Percentiles rank a stretch among this genome's conserved stretches.
phyloP scores from a whole-genome alignment of 2,888 invertebrate species.

The Calameuta filiformis region DNA sequence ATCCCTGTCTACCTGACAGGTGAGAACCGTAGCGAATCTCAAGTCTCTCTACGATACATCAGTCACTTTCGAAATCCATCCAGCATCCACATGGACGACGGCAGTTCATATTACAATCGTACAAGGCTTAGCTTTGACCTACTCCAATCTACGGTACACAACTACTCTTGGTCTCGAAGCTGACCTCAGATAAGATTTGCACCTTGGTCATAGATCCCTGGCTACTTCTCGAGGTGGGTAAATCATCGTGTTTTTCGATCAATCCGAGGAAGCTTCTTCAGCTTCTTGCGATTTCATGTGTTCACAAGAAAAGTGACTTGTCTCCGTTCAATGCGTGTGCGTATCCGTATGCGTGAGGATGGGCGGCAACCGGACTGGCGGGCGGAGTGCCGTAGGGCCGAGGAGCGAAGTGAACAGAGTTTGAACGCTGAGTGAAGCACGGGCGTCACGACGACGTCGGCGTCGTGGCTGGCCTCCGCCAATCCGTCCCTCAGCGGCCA shows the following conservation, averaged over 20 bases:
- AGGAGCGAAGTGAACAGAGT: slow-evolving; percentile 14
- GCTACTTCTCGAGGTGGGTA: not conserved
- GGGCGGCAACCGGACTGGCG: slow-evolving; percentile 16
- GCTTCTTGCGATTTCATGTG: not conserved
- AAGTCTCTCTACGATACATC: not conserved
- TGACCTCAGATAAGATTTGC: too few species aligned
- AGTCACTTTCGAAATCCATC: not conserved
- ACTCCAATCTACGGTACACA: not conserved
- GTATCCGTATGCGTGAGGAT: slow-evolving; percentile 3
- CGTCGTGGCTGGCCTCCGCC: slow-evolving; percentile 70
- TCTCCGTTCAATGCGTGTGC: not conserved
- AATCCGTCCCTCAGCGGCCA: slow-evolving; percentile 75
- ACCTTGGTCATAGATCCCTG: not conserved
- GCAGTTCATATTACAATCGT: not conserved
- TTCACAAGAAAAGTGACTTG: not conserved
- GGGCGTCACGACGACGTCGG: slow-evolving; percentile 64
- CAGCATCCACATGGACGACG: not conserved
- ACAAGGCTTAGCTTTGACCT: not conserved
- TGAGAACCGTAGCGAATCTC: not conserved
- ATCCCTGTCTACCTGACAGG: not conserved
- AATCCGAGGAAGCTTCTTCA: not conserved
- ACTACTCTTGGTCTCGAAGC: too few species aligned
- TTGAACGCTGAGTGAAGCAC: slow-evolving; percentile 59
- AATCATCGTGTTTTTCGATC: not conserved
- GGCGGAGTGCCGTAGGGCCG: slow-evolving; percentile 16